Conservation (phyloP, 2,797 vertebrate species). For the Selene dorsalis region DNA sequence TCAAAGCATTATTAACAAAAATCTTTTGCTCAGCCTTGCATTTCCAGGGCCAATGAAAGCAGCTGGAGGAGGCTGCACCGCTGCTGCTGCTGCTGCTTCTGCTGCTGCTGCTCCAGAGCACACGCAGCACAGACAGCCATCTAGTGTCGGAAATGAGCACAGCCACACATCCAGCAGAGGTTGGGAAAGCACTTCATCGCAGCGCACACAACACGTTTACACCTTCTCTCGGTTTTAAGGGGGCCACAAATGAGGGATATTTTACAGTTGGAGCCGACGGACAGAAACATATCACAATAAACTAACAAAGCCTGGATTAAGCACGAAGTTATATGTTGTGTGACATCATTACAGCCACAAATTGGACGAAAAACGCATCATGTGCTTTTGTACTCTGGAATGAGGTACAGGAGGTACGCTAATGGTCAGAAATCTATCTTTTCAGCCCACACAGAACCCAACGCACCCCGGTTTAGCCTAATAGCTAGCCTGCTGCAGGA, state of each 20-base stretch:
- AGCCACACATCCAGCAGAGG: constrained; percentile 18
- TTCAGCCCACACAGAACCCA: constrained; percentile 73
- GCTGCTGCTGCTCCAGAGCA: constrained; percentile 41
- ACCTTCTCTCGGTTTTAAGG: constrained; percentile 56
- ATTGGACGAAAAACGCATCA: constrained; percentile 47
- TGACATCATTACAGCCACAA: constrained; percentile 61
- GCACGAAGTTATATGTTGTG: constrained; percentile 44
- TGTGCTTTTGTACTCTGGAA: constrained; percentile 44
- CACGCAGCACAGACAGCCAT: constrained; percentile 83
- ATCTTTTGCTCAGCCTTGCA: constrained; percentile 73
- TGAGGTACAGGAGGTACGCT: constrained; percentile 45
- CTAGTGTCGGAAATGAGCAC: constrained; percentile 79
- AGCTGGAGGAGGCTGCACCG: constrained; percentile 39
- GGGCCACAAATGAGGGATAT: constrained; percentile 44
- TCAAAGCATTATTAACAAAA: constrained; percentile 83
- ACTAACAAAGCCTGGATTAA: constrained; percentile 57
- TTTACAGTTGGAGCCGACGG: constrained; percentile 32
- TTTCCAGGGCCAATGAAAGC: constrained; percentile 70
- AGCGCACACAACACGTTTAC: constrained; percentile 18
- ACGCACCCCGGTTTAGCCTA: constrained; percentile 69
- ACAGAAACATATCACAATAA: constrained; percentile 44
- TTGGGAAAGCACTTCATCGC: constrained; percentile 37
- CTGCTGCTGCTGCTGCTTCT: constrained; percentile 12
- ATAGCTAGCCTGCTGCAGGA: constrained; percentile 70
- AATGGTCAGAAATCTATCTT: constrained; percentile 71